These are phyloP conservation scores for Tipula vernalis DNA, from an alignment of 2,888 invertebrate genomes.

Conservation along the genomic window DNA sequence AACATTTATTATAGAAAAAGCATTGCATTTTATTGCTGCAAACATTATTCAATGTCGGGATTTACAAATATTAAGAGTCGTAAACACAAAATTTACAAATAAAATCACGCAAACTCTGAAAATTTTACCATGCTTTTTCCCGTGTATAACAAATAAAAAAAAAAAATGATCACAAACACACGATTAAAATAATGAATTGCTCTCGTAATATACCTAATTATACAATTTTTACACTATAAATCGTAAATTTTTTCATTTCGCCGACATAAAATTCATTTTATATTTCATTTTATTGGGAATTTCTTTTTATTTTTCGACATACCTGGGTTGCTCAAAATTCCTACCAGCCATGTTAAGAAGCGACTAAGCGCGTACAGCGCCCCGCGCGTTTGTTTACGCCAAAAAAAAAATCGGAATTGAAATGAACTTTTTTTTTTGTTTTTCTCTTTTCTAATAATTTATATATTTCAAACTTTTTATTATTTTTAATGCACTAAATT, in stretches of 20 bases:
- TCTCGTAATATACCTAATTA: background rate
- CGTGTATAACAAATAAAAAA: slow-evolving; percentile 22
- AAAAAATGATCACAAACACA: background rate
- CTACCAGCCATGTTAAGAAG: slow-evolving; percentile 81
- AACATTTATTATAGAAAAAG: background rate
- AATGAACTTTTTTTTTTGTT: background rate
- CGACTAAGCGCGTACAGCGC: slow-evolving; percentile 21
- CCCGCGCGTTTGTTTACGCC: slow-evolving; percentile 11
- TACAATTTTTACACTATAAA: background rate
- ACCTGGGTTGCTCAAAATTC: slow-evolving; percentile 76
- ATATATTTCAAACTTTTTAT: background rate
- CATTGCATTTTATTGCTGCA: background rate
- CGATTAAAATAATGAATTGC: background rate
- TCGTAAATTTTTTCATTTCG: background rate
- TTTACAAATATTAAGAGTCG: background rate
- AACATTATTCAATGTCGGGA: background rate
- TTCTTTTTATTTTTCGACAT: slow-evolving; percentile 20
- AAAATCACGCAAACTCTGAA: background rate
- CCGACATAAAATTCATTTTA: background rate
- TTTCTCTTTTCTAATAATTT: background rate
- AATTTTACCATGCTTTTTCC: slow-evolving; percentile 14
- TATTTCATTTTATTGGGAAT: background rate
- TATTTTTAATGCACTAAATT: background rate
- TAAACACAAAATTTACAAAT: background rate
- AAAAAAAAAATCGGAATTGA: background rate